Conservation (phyloP, 30 jellyfish, hydroid and myxozoan genomes). For the Turritopsis rubra region DNA sequence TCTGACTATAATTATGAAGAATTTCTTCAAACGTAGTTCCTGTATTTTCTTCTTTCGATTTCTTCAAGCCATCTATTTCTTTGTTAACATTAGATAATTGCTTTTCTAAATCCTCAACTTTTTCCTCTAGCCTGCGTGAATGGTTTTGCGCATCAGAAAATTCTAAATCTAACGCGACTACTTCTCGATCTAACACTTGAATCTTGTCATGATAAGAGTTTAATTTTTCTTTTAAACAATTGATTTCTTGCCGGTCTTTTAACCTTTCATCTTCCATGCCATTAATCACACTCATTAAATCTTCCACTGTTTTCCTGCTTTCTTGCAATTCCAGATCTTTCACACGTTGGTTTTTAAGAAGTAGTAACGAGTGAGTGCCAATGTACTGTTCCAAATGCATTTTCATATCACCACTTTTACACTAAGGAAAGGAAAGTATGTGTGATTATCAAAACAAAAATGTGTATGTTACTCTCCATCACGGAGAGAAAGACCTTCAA, state of each 20-base stretch:
- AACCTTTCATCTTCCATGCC: not conserved
- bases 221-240: not conserved
- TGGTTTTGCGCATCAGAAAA: not conserved
- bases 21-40: not conserved
- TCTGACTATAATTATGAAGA: not conserved
- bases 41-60: not conserved
- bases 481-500: too few relatives aligned
- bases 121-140: not conserved
- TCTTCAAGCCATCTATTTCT: not conserved
- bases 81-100: not conserved
- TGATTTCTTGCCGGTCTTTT: not conserved
- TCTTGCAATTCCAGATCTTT: not conserved
- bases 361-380: not conserved
- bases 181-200: not conserved
- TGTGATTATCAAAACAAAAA: not conserved
- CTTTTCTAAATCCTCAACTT: not conserved
- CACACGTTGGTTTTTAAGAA: not conserved
- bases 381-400: not conserved
- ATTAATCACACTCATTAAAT: not conserved
- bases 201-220: not conserved
- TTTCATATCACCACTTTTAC: not conserved
- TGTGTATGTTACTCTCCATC: not conserved
- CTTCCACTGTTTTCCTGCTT: not conserved
- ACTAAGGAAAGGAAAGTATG: not conserved
- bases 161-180: not conserved